Conservation (phyloP, 1,140 invertebrate genomes). For the Doryteuthis pealeii region DNA sequence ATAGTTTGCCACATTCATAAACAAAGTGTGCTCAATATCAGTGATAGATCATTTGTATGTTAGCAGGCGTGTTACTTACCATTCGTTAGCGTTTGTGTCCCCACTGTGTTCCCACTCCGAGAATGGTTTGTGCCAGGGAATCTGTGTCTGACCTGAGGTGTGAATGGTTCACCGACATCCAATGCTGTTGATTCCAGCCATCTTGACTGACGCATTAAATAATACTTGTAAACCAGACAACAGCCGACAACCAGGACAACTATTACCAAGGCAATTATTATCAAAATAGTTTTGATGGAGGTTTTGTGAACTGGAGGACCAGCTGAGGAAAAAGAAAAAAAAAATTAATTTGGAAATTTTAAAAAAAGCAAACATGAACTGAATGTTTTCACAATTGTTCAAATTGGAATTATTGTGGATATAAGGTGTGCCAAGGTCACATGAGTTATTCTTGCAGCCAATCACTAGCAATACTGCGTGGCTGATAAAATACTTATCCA, state of each 20-base stretch:
- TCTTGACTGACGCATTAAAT: not conserved
- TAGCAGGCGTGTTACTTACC: not conserved
- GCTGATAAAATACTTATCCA: too few species aligned
- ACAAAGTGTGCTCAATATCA: too few species aligned
- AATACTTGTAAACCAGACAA: not conserved
- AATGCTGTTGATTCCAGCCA: not conserved
- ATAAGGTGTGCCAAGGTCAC: too few species aligned
- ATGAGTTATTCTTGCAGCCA: too few species aligned
- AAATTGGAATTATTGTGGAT: too few species aligned
- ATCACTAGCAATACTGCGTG: too few species aligned
- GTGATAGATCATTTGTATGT: too few species aligned
- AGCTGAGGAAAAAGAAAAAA: not conserved
- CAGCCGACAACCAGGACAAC: not conserved
- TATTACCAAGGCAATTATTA: not conserved
- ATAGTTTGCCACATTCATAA: too few species aligned
- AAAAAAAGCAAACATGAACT: too few species aligned
- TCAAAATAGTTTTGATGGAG: not conserved
- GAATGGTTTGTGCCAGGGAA: not conserved
- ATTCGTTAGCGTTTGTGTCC: slow-evolving; percentile 2
- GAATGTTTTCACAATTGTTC: too few species aligned
- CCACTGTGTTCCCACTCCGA: not conserved
- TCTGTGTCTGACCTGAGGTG: not conserved
- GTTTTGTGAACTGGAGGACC: not conserved
- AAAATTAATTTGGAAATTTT: not conserved
- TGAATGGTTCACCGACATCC: not conserved